Evolutionary conservation across 2,888 invertebrate species (phyloP).

Genomic region (Drosophila seclusa): DNA sequence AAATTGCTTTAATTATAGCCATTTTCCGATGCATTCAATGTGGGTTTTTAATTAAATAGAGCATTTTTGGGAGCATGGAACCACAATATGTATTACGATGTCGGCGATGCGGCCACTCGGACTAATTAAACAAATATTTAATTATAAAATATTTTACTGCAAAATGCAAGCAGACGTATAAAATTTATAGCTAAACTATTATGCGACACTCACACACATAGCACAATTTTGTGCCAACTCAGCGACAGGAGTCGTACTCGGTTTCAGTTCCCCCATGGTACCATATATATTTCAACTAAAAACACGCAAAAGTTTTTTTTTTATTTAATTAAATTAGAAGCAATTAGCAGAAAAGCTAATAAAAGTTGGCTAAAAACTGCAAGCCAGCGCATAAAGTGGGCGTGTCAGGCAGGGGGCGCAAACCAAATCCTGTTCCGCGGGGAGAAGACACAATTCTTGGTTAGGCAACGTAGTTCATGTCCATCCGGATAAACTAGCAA

Average conservation of each 20-base stretch:
- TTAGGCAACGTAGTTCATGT: conserved; percentile 27
- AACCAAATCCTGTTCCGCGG: conserved; percentile 3
- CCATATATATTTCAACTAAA: conserved; percentile 72
- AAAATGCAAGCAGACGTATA: conserved; percentile 68
- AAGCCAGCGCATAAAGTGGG: conserved; percentile 50
- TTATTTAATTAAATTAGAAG: conserved; percentile 80
- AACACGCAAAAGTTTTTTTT: conserved; percentile 66
- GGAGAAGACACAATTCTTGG: conserved; percentile 31
- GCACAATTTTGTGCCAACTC: conserved; percentile 51
- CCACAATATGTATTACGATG: conserved; percentile 29
- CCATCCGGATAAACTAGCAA: conserved; percentile 38
- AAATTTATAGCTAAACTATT: conserved; percentile 77
- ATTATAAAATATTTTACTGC: conserved; percentile 76
- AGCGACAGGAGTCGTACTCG: conserved; percentile 38
- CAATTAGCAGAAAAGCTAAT: conserved; percentile 79
- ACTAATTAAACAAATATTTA: conserved; percentile 80
- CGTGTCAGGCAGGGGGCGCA: conserved; percentile 14
- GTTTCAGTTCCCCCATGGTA: conserved; percentile 24
- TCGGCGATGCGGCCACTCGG: conserved; percentile 51
- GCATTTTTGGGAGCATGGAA: conserved; percentile 33
- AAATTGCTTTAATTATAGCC: conserved; percentile 33
- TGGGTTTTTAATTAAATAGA: conserved; percentile 41
- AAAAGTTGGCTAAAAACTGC: conserved; percentile 73
- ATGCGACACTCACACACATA: conserved; percentile 42
- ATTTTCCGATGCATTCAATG: conserved; percentile 33